Base-by-base conservation (phyloP, 1,140 invertebrate genomes). In the Nylanderia fulva region DNA sequence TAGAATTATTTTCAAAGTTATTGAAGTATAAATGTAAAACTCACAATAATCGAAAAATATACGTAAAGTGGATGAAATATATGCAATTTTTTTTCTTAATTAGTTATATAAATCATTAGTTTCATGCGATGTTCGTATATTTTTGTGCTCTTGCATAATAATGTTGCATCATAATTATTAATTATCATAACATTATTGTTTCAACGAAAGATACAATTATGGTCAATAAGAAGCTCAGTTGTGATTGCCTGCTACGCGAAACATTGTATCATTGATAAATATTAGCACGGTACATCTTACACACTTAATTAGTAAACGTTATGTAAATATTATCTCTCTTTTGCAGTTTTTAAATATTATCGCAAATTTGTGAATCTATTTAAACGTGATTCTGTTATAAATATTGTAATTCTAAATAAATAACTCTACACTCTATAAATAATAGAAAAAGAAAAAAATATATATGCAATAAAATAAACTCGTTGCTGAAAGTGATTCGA, bases 91-190 rank as follows among this genome's bases (percentile, higher is more conserved):
- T 76, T 6, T 15, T n/a, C 6, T 45, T 45, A 61, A 76, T 76
- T 61, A 61, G 9, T 33, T 18, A 42, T 9, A 42, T 24, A 74
- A 74, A 24, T 39, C 8, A 58, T 56, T 36, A 39, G 58, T 21
- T 56, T 56, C n/a, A 36, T 21, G 7, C 24, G 5, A 27, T 39
- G 21, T 24, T 36, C 45, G 21, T 39, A n/a, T n/a, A 0, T 11
- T 33, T 72, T 36, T 54, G 45, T n/a, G 29, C 2, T 54, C 3
- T 76, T 76, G 71, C 36, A 29, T 63, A 76, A 63, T 21, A 39
- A 75, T 27, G 11, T 76, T 33, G 63, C 7, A 29, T 45, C 36
- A 61, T 76, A 29, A 61, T 24, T 42, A 45, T 45, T 76, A 29
- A 61, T 24, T 42, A 45, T 45, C 13, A 29, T 61, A 42, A 76